Evolutionary conservation across 2,113 vertebrate species (phyloP).

Genomic region (Rhea americana): DNA sequence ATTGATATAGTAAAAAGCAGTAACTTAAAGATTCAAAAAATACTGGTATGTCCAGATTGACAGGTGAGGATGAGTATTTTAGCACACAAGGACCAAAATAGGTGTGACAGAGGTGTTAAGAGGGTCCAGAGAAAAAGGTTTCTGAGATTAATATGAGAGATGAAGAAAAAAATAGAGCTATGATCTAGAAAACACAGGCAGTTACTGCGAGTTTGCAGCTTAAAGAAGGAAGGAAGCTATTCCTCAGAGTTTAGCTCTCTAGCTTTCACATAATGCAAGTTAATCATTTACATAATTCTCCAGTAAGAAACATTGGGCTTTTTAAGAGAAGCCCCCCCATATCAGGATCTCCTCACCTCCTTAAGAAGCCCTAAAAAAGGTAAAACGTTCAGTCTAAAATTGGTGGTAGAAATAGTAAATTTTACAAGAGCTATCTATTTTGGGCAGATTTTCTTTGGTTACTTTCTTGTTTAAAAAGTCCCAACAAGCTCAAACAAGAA

Average conservation of each 20-base stretch:
- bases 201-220: background rate
- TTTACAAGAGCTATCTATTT: background rate
- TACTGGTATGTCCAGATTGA: background rate
- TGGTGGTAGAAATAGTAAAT: background rate
- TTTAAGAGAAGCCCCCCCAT: background rate
- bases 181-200: background rate
- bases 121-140: background rate
- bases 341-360: background rate
- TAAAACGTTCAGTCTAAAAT: background rate
- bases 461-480: background rate
- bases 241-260: background rate
- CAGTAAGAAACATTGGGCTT: background rate
- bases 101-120: background rate
- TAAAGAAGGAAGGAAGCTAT: background rate
- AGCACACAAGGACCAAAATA: background rate
- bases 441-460: background rate
- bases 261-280: background rate
- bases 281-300: background rate
- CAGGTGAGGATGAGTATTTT: background rate
- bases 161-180: background rate
- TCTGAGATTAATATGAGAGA: background rate
- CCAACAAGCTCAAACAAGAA: background rate
- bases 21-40: background rate
- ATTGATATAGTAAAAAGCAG: background rate
- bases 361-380: background rate